These are phyloP conservation scores for Busseola fusca DNA, from an alignment of 2,888 invertebrate genomes.

Conservation along the genomic window DNA sequence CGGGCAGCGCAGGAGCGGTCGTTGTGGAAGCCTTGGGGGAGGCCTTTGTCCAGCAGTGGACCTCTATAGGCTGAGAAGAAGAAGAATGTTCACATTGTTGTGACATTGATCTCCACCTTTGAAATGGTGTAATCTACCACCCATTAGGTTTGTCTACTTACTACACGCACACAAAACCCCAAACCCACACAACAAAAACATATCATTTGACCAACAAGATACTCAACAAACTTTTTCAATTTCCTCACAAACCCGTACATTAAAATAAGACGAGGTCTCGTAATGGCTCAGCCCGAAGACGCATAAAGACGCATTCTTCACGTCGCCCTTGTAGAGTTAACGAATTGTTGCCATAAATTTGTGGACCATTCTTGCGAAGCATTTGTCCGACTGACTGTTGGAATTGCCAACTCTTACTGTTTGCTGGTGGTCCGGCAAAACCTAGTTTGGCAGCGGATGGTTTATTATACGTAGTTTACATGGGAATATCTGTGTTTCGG, in stretches of 20 bases:
- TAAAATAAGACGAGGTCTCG: conserved; percentile 55
- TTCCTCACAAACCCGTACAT: conserved; percentile 48
- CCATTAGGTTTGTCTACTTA: neutral
- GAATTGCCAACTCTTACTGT: conserved; percentile 67
- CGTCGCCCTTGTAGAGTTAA: conserved; percentile 73
- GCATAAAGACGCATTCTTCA: conserved; percentile 74
- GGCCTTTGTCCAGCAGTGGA: no score
- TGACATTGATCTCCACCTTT: no score
- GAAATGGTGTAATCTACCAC: neutral
- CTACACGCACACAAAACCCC: neutral
- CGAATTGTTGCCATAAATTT: conserved; percentile 79
- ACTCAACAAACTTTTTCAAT: conserved; percentile 50
- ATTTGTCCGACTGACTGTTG: conserved; percentile 78
- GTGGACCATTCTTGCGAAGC: conserved; percentile 77
- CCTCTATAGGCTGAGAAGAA: no score
- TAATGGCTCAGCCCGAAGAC: conserved; percentile 58
- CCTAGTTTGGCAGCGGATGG: conserved; percentile 46
- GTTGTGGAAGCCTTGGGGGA: no score
- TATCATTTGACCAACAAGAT: conserved; percentile 21
- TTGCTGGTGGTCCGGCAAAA: conserved; percentile 62
- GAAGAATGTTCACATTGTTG: no score
- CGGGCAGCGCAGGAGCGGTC: no score
- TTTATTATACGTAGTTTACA: conserved; percentile 48
- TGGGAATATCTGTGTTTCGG: conserved; percentile 11
- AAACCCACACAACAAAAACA: neutral